A percentile compares a stretch with the other conserved stretches of the same genome.
phyloP scores from a whole-genome alignment of 2,113 vertebrate genomes.

The Perca fluviatilis region DNA sequence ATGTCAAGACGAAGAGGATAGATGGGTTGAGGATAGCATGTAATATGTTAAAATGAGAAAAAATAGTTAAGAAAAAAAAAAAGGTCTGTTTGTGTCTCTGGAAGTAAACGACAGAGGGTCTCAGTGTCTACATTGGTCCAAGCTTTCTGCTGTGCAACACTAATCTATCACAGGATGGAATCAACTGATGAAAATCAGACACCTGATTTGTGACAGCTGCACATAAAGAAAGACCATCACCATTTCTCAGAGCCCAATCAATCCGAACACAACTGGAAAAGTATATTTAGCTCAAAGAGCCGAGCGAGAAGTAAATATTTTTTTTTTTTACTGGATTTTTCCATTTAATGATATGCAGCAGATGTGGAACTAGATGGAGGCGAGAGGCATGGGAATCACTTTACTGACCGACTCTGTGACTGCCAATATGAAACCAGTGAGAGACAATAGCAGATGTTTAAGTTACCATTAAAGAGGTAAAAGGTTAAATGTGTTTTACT shows the following conservation, averaged over 20 bases:
- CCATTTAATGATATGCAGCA: slow-evolving; percentile 78
- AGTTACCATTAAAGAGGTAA: slow-evolving; percentile 33
- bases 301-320: slow-evolving; percentile 67
- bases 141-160: slow-evolving; percentile 20
- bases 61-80: neutral
- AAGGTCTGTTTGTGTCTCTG: neutral
- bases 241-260: slow-evolving; percentile 58
- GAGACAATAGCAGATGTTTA: slow-evolving; percentile 42
- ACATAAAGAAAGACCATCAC: slow-evolving; percentile 34
- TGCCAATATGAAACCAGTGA: slow-evolving; percentile 32
- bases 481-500: slow-evolving; percentile 49
- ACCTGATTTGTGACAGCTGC: slow-evolving; percentile 76
- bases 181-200: slow-evolving; percentile 64
- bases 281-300: slow-evolving; percentile 73
- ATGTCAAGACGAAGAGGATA: neutral
- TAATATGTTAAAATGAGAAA: neutral
- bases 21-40: neutral
- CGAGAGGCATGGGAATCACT: slow-evolving; percentile 46
- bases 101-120: neutral
- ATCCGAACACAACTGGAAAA: slow-evolving; percentile 36
- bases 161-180: slow-evolving; percentile 60
- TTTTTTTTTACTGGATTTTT: slow-evolving; percentile 73
- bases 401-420: slow-evolving; percentile 38
- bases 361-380: slow-evolving; percentile 69
- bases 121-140: neutral